These are phyloP conservation scores for Callinectes sapidus DNA, from an alignment of 2,888 invertebrate species.

Conservation along the genomic window DNA sequence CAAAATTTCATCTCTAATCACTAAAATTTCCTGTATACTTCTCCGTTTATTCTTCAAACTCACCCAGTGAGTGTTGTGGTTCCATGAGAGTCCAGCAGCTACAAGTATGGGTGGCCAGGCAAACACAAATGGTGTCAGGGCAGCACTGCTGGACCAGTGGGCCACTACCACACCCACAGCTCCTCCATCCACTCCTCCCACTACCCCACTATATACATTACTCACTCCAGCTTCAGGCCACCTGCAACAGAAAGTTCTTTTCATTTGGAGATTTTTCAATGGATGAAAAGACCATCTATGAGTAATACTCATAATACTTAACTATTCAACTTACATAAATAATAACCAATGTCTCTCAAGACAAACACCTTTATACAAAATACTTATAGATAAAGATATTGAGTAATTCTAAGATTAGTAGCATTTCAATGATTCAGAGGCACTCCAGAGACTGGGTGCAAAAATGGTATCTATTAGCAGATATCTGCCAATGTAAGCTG, in stretches of 20 bases:
- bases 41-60: constrained; percentile 30
- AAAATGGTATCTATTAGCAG: not conserved
- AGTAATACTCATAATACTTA: not conserved
- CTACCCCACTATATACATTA: constrained; percentile 79
- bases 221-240: constrained; percentile 80
- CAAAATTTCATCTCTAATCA: not conserved
- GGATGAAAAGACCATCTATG: not conserved
- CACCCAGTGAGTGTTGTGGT: constrained; percentile 78
- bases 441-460: not conserved
- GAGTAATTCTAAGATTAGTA: not conserved
- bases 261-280: not conserved
- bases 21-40: not conserved
- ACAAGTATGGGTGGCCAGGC: constrained; percentile 80
- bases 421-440: not conserved
- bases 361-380: not conserved
- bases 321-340: not conserved
- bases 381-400: not conserved
- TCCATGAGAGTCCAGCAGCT: constrained; percentile 80
- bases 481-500: not conserved
- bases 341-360: not conserved
- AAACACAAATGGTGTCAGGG: constrained; percentile 80
- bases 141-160: constrained; percentile 81
- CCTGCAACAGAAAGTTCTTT: constrained; percentile 74
- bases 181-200: constrained; percentile 78
- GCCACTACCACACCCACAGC: constrained; percentile 79